Percentiles rank a stretch among this genome's conserved stretches.
These are phyloP conservation scores for Spilosoma lubricipeda DNA, from an alignment of 2,888 invertebrate genomes.

Conservation along the genomic window DNA sequence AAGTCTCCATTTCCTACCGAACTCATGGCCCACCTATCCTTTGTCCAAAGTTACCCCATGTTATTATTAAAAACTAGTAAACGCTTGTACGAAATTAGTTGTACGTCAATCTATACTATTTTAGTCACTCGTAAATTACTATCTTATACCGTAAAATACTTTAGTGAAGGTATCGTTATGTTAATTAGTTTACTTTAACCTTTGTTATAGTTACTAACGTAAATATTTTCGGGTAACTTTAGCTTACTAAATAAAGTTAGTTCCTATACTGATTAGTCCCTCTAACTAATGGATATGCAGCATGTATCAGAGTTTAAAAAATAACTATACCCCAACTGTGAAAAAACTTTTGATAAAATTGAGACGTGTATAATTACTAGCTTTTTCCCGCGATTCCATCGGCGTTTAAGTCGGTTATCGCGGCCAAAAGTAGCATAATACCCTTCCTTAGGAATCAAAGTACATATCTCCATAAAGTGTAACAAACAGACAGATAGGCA, in stretches of 20 bases:
- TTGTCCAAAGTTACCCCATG: constrained; percentile 53
- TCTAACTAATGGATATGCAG: background rate
- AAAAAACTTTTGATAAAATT: no score
- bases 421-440: no score
- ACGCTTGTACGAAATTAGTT: constrained; percentile 75
- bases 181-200: constrained; percentile 64
- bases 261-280: constrained; percentile 1
- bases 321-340: background rate
- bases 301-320: background rate
- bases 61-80: constrained; percentile 72
- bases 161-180: constrained; percentile 65
- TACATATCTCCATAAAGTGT: no score
- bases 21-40: constrained; percentile 40
- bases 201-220: constrained; percentile 43
- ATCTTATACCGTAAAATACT: constrained; percentile 69
- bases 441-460: no score
- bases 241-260: constrained; percentile 5
- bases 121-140: constrained; percentile 72
- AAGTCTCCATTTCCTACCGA: constrained; percentile 3
- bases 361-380: no score
- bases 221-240: constrained; percentile 41
- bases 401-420: no score
- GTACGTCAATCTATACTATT: constrained; percentile 74
- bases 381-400: no score
- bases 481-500: no score